Base-by-base conservation (phyloP, 30 jellyfish, hydroid and myxozoan species). In the Phacellophora camtschatica region DNA sequence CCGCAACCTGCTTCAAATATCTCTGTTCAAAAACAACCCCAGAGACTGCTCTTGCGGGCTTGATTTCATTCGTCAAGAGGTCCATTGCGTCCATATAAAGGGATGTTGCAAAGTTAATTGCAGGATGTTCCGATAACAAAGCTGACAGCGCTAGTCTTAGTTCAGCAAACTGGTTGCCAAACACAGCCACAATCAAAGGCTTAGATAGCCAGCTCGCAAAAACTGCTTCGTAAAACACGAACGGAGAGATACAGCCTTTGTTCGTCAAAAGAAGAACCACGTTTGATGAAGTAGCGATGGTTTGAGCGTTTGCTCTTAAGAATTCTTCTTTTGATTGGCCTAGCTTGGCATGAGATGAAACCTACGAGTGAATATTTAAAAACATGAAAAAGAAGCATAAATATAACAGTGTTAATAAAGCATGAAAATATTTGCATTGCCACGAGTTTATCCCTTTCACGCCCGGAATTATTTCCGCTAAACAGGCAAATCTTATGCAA, bases 311-410 rank as follows among this genome's bases (percentile, higher is more conserved):
- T 9, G 55, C 20, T 24, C 71, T 12, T 33, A 83, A 74, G 75
- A 83, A 83, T 19, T 83, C 95, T 15, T 83, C 95, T 46, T 71
- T 71, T 9, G 95, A 70, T n/a, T 71, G 83, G 71, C 95, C 95
- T n/a, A 83, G 88, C 35, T 25, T 70, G 68, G 28, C 35, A 0
- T 71, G 95, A 7, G 88, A 83, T 50, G 42, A 49, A 1, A 83
- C 88, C 95, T 83, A 54, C 2, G 23, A 45, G 37, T 8, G 20
- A 37, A 56, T 5, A 11, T 29, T 16, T 7, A 24, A 16, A 3
- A 42, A 10, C 3, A 5, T 39, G 51, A 39, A 39, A 39, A n/a
- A n/a, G n/a, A n/a, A n/a, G n/a, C n/a, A n/a, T n/a, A n/a, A n/a
- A n/a, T n/a, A n/a, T n/a, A n/a, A n/a, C n/a, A n/a, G n/a, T n/a